Evolutionary conservation across 2,888 invertebrate species (phyloP).

Genomic region (Drosophila pegasa): DNA sequence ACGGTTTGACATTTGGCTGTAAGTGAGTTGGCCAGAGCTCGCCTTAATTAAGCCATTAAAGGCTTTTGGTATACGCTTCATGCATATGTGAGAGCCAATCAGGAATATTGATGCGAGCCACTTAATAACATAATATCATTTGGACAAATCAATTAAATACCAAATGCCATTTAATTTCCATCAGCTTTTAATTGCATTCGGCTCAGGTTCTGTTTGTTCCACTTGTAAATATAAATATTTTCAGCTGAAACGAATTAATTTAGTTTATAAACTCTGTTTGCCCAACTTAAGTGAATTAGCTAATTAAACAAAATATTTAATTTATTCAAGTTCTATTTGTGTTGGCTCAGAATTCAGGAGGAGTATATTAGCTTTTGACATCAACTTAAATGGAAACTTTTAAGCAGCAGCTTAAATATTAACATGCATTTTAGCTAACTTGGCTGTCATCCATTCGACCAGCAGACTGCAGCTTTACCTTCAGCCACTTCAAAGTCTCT

Average conservation of each 20-base stretch:
- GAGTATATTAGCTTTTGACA: background rate
- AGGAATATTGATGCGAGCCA: no score
- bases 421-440: background rate
- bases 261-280: background rate
- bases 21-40: background rate
- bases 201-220: background rate
- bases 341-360: background rate
- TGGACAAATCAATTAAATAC: slow-evolving; percentile 4
- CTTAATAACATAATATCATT: background rate
- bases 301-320: background rate
- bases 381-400: background rate
- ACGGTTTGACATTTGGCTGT: background rate
- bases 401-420: background rate
- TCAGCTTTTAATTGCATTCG: background rate
- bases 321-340: background rate
- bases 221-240: background rate
- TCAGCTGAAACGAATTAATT: background rate
- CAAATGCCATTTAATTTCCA: background rate
- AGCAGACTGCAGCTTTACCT: background rate
- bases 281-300: slow-evolving; percentile 1
- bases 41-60: background rate
- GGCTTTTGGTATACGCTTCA: background rate
- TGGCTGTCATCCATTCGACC: background rate
- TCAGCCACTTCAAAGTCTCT: background rate
- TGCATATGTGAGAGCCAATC: background rate